Conservation (phyloP, 1,140 invertebrate genomes). For the Dermatophagoides farinae region DNA sequence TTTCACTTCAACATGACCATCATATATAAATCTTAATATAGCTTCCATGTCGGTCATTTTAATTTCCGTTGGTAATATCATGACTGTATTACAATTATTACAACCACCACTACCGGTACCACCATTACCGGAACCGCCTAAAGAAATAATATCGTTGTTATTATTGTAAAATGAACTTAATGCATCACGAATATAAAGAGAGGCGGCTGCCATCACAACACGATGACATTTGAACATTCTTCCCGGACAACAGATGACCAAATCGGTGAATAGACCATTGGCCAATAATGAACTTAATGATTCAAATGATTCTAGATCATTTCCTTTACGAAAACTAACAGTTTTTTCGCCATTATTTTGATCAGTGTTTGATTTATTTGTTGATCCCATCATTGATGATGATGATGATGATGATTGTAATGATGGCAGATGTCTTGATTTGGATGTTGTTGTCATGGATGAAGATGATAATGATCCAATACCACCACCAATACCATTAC, state of each 20-base stretch:
- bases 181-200: conserved; percentile 9
- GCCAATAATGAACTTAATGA: conserved; percentile 9
- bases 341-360: conserved; percentile 6
- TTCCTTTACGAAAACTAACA: conserved; percentile 11
- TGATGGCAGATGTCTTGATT: not conserved
- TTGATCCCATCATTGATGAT: not conserved
- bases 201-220: conserved; percentile 12
- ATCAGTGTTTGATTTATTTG: not conserved
- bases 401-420: not conserved
- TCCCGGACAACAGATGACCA: conserved; percentile 12
- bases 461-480: not conserved
- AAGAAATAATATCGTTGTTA: not conserved
- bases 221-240: conserved; percentile 12
- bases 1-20: conserved; percentile 13
- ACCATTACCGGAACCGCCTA: no score
- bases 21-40: conserved; percentile 10
- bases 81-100: conserved; percentile 12
- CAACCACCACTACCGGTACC: not conserved
- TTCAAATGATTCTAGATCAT: conserved; percentile 11
- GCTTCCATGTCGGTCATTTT: conserved; percentile 9
- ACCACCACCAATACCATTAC: conserved; percentile 2
- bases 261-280: conserved; percentile 13
- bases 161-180: conserved; percentile 12
- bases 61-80: conserved; percentile 9
- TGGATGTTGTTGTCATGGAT: not conserved